Conservation (phyloP, 35 echinoderm and acorn worm species). For the Apostichopus parvimensis region DNA sequence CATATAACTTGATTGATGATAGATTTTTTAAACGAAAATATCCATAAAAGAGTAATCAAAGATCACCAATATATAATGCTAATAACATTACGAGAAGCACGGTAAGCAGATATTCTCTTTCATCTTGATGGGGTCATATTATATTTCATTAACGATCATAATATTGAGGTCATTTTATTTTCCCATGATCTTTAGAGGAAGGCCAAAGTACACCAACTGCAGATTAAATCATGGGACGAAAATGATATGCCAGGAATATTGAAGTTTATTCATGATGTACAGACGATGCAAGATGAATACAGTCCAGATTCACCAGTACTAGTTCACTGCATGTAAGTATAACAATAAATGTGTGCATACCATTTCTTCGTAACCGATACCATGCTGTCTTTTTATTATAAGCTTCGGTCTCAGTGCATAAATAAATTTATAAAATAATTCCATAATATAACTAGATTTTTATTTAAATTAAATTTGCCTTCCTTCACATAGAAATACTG, state of each 20-base stretch:
- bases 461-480: not conserved
- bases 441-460: too few relatives aligned
- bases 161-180: not conserved
- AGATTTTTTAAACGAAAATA: too few relatives aligned
- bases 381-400: not conserved
- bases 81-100: too few relatives aligned
- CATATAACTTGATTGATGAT: too few relatives aligned
- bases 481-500: not conserved
- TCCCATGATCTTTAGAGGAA: not conserved
- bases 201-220: not conserved
- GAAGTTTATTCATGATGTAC: not conserved
- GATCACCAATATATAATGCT: too few relatives aligned
- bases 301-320: not conserved
- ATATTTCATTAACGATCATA: too few relatives aligned
- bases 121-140: too few relatives aligned
- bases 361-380: not conserved
- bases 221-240: not conserved
- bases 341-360: not conserved
- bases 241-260: not conserved
- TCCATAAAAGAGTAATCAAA: too few relatives aligned
- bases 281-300: not conserved
- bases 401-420: too few relatives aligned
- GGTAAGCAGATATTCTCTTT: too few relatives aligned
- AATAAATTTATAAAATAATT: too few relatives aligned
- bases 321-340: slow-evolving; percentile 20